Conservation (phyloP, 1,140 invertebrate genomes). For the Caenorhabditis briggsae region DNA sequence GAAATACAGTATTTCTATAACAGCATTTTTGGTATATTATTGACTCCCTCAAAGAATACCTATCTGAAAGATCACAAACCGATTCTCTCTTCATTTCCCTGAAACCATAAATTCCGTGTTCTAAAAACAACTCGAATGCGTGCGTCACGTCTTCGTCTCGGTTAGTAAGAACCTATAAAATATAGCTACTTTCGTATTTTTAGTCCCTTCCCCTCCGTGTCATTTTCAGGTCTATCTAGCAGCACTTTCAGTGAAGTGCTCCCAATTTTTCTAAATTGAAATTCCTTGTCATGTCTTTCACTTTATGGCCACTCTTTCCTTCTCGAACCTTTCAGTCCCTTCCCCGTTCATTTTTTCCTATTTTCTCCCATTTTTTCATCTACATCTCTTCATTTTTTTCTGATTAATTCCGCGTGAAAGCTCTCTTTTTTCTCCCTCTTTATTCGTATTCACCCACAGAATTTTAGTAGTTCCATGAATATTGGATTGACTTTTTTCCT, state of each 20-base stretch:
- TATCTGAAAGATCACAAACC: too few relatives aligned
- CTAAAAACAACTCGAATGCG: too few relatives aligned
- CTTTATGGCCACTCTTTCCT: background rate
- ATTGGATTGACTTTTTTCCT: constrained; percentile 6
- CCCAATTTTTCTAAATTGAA: background rate
- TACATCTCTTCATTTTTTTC: constrained; percentile 41
- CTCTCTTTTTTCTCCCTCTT: constrained; percentile 2
- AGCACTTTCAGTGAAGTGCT: background rate
- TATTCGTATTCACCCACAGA: constrained; percentile 2
- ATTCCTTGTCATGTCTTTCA: constrained; percentile 12
- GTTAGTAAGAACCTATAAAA: background rate
- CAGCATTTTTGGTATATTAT: too few relatives aligned
- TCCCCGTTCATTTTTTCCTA: constrained; percentile 4
- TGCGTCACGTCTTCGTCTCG: background rate
- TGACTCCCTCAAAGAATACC: too few relatives aligned
- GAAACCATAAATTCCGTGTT: constrained; percentile 10
- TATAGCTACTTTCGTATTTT: background rate
- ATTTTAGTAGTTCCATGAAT: constrained; percentile 50
- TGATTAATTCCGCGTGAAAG: constrained; percentile 40
- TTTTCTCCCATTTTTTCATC: background rate
- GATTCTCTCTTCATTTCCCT: too few relatives aligned
- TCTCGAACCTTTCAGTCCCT: background rate
- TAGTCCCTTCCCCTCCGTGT: background rate
- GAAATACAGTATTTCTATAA: too few relatives aligned
- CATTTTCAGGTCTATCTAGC: background rate